Conservation (phyloP, 2,888 invertebrate genomes). For the Pharmacophagus antenor region DNA sequence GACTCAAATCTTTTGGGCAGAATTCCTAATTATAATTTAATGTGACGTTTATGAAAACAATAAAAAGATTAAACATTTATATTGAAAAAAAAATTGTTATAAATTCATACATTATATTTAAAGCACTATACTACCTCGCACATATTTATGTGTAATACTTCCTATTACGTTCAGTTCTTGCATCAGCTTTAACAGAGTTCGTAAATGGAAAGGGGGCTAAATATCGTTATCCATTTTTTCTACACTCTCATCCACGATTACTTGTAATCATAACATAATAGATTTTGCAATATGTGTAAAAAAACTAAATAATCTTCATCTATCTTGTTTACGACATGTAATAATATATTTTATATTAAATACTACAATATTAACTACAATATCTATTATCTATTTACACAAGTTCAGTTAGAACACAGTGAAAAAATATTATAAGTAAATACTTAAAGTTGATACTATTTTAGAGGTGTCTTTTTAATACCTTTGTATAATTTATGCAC, state of each 20-base stretch:
- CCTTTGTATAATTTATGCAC: too few species aligned
- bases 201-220: slow-evolving; percentile 40
- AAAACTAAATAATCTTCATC: neutral
- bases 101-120: neutral
- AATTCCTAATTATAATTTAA: too few species aligned
- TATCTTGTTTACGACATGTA: neutral
- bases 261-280: neutral
- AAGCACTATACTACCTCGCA: slow-evolving; percentile 23
- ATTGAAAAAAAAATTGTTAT: too few species aligned
- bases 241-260: neutral
- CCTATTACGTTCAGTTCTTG: slow-evolving; percentile 31
- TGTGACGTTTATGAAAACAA: too few species aligned
- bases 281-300: neutral
- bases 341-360: neutral
- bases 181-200: slow-evolving; percentile 32
- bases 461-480: too few species aligned
- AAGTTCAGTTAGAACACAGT: neutral
- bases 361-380: neutral
- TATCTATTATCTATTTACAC: neutral
- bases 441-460: too few species aligned
- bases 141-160: slow-evolving; percentile 30
- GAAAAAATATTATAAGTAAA: too few species aligned
- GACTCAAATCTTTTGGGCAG: too few species aligned
- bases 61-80: too few species aligned
- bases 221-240: neutral